A percentile compares a stretch with the other conserved stretches of the same genome.
phyloP scores from a whole-genome alignment of 2,113 vertebrate species.

The Zosterops hypoxanthus region DNA sequence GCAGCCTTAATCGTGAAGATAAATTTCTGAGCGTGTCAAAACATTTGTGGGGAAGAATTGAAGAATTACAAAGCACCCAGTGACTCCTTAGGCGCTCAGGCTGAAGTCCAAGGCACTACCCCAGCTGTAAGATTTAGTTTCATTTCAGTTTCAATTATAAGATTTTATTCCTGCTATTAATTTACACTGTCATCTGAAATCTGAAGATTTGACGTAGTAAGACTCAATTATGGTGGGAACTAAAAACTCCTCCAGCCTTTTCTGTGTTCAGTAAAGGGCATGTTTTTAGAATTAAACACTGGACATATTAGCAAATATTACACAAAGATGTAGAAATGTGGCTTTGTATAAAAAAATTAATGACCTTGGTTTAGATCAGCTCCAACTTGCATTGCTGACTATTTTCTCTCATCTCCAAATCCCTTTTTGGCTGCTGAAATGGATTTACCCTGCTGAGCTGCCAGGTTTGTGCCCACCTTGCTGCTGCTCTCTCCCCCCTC shows the following conservation, averaged over 20 bases:
- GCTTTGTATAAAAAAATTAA: not conserved
- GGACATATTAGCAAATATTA: not conserved
- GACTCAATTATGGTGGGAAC: not conserved
- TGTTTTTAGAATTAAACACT: not conserved
- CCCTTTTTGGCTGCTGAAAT: not conserved
- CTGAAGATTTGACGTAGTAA: conserved; percentile 40
- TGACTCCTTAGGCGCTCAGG: not conserved
- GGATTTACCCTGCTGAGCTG: not conserved
- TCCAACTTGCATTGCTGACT: not conserved
- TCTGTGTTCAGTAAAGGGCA: not conserved
- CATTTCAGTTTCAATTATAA: conserved; percentile 70
- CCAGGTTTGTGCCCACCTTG: not conserved
- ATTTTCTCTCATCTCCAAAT: not conserved
- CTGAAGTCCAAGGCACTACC: not conserved
- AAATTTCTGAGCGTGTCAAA: conserved; percentile 37
- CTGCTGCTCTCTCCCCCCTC: not conserved
- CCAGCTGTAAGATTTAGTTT: conserved; percentile 52
- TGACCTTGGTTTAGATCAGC: not conserved
- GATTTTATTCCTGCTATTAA: conserved; percentile 69
- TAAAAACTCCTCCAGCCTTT: not conserved
- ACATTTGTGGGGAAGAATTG: conserved; percentile 27
- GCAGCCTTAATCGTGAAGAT: not conserved
- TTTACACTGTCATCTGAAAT: conserved; percentile 63
- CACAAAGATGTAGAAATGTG: not conserved
- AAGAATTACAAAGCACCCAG: not conserved